Percentiles rank a stretch among this genome's conserved stretches.
Evolutionary conservation across 1,140 invertebrate species (phyloP).

Genomic region (Cryptotermes secundus): DNA sequence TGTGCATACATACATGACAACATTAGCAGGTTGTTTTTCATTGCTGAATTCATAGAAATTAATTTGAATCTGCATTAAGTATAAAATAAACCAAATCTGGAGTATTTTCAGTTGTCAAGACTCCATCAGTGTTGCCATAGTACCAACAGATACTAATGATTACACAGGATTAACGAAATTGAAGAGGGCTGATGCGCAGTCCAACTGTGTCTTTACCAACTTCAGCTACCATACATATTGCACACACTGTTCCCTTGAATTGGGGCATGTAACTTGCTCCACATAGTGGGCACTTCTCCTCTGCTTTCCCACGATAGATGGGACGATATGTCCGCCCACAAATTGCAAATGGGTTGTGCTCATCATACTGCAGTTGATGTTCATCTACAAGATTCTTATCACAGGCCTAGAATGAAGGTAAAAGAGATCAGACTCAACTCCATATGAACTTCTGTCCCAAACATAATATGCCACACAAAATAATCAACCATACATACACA

Average conservation of each 20-base stretch:
- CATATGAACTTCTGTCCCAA: no score
- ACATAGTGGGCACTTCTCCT: constrained; percentile 93
- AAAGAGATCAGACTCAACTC: no score
- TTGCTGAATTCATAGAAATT: no score
- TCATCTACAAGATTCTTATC: constrained; percentile 91
- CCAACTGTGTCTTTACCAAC: constrained; percentile 89
- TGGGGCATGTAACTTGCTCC: constrained; percentile 85
- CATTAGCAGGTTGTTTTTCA: no score
- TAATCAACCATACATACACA: no score
- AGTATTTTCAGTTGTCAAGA: no score
- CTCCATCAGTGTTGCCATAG: no score
- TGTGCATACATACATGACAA: no score
- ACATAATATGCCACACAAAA: no score
- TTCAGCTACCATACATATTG: constrained; percentile 83
- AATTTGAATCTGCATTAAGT: no score
- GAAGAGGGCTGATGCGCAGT: constrained; percentile 75
- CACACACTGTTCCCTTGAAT: constrained; percentile 84
- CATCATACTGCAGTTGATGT: constrained; percentile 88
- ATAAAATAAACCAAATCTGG: no score
- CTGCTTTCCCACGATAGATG: constrained; percentile 93
- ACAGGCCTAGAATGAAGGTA: constrained; percentile 65
- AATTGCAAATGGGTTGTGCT: constrained; percentile 96
- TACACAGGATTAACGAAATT: constrained; percentile 52
- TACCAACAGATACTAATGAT: no score
- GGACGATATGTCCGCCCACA: constrained; percentile 91